Conservation (phyloP, 37 sponge, comb jelly and placozoan species). For the Bolinopsis microptera region DNA sequence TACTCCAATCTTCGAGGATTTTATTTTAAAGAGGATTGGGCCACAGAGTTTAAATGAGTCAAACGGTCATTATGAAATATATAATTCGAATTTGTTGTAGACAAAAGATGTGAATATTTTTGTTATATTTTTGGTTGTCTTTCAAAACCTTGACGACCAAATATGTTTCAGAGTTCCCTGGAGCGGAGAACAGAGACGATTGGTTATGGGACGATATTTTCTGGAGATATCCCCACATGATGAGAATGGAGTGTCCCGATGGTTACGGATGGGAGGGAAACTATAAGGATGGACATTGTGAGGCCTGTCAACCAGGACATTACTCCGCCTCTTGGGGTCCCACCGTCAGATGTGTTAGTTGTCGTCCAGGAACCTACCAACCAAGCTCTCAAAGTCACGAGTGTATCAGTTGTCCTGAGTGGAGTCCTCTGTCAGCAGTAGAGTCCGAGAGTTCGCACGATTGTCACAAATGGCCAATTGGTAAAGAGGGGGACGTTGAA, state of each 20-base stretch:
- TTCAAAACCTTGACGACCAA: no score
- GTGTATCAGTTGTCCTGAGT: not conserved
- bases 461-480: not conserved
- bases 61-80: no score
- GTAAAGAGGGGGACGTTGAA: no score
- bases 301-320: not conserved
- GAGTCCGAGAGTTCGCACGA: not conserved
- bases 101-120: no score
- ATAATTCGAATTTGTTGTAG: no score
- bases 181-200: not conserved
- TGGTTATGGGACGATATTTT: not conserved
- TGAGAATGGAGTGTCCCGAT: not conserved
- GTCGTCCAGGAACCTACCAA: not conserved
- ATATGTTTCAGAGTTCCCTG: not conserved
- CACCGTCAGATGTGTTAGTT: not conserved
- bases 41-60: no score
- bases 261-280: not conserved
- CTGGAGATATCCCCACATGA: not conserved
- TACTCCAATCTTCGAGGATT: no score
- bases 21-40: no score
- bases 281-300: not conserved
- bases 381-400: not conserved
- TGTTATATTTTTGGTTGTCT: no score
- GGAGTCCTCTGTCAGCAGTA: not conserved
- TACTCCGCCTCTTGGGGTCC: not conserved